phyloP scores from a whole-genome alignment of 1,140 invertebrate genomes.

The Pseudomyrmex cubaensis region DNA sequence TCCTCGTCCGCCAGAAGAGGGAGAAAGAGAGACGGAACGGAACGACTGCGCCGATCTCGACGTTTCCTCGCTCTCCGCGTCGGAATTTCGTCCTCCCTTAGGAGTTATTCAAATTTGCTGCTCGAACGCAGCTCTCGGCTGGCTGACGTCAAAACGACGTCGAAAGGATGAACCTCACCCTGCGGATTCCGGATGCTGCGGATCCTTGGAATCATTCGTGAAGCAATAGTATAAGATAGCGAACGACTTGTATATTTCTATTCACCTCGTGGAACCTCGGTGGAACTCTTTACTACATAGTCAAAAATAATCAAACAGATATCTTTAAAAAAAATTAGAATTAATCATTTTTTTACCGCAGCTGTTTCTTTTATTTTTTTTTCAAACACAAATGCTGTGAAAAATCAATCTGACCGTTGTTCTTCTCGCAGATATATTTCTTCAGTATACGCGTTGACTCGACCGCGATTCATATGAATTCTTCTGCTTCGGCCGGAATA shows the following conservation, averaged over 20 bases:
- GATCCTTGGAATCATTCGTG: slow-evolving; percentile 20
- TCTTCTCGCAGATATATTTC: background rate
- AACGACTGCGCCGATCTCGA: slow-evolving; percentile 27
- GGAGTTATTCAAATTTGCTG: slow-evolving; percentile 76
- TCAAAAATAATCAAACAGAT: too few species aligned
- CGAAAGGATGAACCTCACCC: slow-evolving; percentile 38
- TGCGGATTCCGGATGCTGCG: background rate
- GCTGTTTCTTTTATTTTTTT: slow-evolving; percentile 28
- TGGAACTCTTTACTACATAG: too few species aligned
- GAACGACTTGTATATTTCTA: background rate
- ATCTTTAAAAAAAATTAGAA: too few species aligned
- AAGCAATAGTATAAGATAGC: background rate
- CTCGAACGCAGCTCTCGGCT: slow-evolving; percentile 71
- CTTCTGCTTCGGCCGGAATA: slow-evolving; percentile 55
- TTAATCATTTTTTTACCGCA: background rate
- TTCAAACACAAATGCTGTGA: background rate
- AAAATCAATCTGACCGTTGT: slow-evolving; percentile 3
- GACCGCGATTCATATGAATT: slow-evolving; percentile 55
- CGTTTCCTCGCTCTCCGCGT: slow-evolving; percentile 67
- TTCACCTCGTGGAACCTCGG: too few species aligned
- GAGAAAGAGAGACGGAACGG: background rate
- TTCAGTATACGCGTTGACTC: background rate
- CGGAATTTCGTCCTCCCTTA: slow-evolving; percentile 73
- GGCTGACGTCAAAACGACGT: slow-evolving; percentile 50
- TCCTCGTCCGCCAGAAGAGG: slow-evolving; percentile 67